Evolutionary conservation across 2,797 vertebrate genomes (phyloP).

Genomic region (Cuculus canorus): DNA sequence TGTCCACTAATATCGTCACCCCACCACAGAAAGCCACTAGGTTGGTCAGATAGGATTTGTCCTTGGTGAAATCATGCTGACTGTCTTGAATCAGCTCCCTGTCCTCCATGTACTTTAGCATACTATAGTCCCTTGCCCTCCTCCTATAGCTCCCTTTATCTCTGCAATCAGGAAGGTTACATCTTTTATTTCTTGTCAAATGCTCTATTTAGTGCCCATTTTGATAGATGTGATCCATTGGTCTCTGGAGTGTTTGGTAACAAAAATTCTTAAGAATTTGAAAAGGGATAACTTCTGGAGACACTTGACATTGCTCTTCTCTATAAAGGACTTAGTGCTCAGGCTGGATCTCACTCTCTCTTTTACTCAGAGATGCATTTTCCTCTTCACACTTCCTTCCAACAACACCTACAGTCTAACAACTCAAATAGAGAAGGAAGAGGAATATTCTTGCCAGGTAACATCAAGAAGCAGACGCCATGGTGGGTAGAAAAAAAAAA

Average conservation of each 20-base stretch:
- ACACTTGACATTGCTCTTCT: background rate
- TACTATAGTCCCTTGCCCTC: background rate
- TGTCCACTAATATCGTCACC: no score
- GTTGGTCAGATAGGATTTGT: no score
- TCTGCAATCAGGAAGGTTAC: background rate
- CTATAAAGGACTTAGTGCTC: background rate
- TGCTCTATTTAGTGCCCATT: background rate
- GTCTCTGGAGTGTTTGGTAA: background rate
- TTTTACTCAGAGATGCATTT: background rate
- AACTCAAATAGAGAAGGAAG: background rate
- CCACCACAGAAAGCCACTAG: no score
- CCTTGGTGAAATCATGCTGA: no score
- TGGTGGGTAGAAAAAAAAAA: background rate
- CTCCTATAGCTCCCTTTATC: background rate
- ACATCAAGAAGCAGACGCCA: background rate
- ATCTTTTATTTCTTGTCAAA: background rate
- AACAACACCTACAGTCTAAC: background rate
- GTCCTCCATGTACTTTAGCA: no score
- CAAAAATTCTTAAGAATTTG: background rate
- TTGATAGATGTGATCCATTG: accelerated
- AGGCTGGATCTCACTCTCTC: background rate
- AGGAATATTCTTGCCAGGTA: background rate
- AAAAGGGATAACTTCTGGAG: background rate
- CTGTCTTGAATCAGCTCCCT: no score
- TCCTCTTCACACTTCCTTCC: background rate